Conservation (phyloP, 2,797 vertebrate genomes). For the Coregonus suidteri region DNA sequence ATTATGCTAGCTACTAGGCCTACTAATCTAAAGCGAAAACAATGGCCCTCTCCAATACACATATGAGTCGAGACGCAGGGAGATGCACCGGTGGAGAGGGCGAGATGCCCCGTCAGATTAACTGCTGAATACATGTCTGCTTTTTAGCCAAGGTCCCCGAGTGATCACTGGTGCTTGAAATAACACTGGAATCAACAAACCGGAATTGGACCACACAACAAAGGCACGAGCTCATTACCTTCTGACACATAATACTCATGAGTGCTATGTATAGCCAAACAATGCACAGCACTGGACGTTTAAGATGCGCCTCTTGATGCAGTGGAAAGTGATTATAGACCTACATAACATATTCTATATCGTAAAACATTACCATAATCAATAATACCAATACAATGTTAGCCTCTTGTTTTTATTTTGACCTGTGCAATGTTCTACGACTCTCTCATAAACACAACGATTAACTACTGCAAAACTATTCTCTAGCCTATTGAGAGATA, state of each 20-base stretch:
- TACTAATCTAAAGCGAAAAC: slow-evolving; percentile 70
- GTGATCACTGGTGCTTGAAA: slow-evolving; percentile 73
- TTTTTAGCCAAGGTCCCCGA: slow-evolving; percentile 45
- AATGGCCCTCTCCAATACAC: slow-evolving; percentile 75
- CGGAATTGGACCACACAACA: slow-evolving; percentile 61
- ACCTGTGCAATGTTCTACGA: background rate
- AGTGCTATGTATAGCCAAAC: background rate
- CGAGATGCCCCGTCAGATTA: slow-evolving; percentile 67
- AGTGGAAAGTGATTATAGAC: background rate
- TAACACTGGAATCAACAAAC: slow-evolving; percentile 77
- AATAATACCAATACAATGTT: background rate
- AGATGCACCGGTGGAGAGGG: too few relatives aligned
- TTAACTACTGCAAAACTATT: background rate
- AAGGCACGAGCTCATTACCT: slow-evolving; percentile 8
- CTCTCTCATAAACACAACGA: background rate
- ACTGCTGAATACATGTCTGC: slow-evolving; percentile 74
- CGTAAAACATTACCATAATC: background rate
- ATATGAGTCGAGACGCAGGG: slow-evolving; percentile 46
- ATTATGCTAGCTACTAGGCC: slow-evolving; percentile 58
- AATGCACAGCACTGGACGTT: background rate
- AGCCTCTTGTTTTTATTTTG: background rate
- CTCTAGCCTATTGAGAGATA: background rate
- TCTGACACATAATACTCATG: background rate
- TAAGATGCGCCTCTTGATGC: background rate
- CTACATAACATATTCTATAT: background rate